These are phyloP conservation scores for Mastacembelus armatus DNA, from an alignment of 2,797 vertebrate species.

Conservation along the genomic window DNA sequence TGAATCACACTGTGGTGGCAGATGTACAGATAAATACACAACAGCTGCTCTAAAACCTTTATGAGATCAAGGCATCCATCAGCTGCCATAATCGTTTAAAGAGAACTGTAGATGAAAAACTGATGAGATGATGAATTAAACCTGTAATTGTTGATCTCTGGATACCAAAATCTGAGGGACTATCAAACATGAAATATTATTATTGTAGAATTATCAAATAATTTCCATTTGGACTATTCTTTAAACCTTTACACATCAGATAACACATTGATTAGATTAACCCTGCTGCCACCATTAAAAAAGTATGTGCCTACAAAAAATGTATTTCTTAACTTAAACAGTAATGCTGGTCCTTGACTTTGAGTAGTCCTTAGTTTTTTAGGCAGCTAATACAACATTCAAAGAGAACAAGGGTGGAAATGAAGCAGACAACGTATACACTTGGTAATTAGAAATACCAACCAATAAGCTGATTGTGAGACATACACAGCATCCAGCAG, in stretches of 20 bases:
- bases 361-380: not conserved
- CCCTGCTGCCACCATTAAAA: not conserved
- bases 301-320: too few species aligned
- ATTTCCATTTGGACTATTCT: not conserved
- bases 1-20: not conserved
- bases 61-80: not conserved
- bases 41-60: too few species aligned
- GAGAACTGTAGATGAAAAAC: not conserved
- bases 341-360: too few species aligned
- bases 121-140: not conserved
- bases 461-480: not conserved
- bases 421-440: not conserved
- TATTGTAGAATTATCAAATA: not conserved
- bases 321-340: not conserved
- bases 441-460: not conserved
- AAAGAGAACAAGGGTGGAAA: not conserved
- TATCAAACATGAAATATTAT: not conserved
- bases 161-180: not conserved
- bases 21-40: not conserved
- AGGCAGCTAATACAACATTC: not conserved
- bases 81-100: not conserved
- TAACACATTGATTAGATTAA: slow-evolving; percentile 6
- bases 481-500: not conserved
- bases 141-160: not conserved
- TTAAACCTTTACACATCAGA: not conserved